Evolutionary conservation across 2,113 vertebrate species (phyloP).

Genomic region (Platichthys stellatus): DNA sequence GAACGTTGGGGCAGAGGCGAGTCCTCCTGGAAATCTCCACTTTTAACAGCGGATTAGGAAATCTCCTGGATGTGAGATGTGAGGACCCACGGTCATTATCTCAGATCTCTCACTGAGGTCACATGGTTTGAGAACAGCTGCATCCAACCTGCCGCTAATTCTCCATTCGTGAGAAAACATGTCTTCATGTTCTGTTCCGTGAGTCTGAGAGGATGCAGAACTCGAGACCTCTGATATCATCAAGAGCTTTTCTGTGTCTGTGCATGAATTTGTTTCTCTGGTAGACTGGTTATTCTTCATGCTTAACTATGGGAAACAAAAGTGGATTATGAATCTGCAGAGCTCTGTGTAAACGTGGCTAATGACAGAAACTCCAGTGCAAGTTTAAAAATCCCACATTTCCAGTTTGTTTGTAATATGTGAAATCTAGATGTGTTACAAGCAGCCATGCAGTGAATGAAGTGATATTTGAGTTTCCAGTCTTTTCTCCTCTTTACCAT

Average conservation of each 20-base stretch:
- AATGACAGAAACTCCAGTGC: background rate
- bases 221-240: too few relatives aligned
- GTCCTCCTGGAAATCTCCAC: slow-evolving; percentile 35
- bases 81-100: slow-evolving; percentile 27
- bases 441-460: background rate
- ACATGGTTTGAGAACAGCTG: slow-evolving; percentile 57
- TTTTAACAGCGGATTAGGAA: slow-evolving; percentile 60
- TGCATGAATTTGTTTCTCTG: too few relatives aligned
- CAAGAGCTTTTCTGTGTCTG: background rate
- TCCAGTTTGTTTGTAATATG: background rate
- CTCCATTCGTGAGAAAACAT: slow-evolving; percentile 7
- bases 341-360: background rate
- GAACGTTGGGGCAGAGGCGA: background rate
- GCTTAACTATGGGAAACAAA: too few relatives aligned
- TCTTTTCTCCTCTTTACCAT: background rate
- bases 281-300: too few relatives aligned
- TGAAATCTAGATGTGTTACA: background rate
- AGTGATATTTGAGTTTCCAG: background rate
- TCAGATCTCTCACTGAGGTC: slow-evolving; percentile 38
- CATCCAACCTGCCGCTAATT: slow-evolving; percentile 22
- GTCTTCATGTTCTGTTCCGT: slow-evolving; percentile 10
- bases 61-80: slow-evolving; percentile 41
- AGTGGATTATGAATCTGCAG: too few relatives aligned
- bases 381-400: background rate
- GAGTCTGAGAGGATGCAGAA: background rate